phyloP scores from a whole-genome alignment of 2,797 vertebrate species.

The Enteromius radiatus region DNA sequence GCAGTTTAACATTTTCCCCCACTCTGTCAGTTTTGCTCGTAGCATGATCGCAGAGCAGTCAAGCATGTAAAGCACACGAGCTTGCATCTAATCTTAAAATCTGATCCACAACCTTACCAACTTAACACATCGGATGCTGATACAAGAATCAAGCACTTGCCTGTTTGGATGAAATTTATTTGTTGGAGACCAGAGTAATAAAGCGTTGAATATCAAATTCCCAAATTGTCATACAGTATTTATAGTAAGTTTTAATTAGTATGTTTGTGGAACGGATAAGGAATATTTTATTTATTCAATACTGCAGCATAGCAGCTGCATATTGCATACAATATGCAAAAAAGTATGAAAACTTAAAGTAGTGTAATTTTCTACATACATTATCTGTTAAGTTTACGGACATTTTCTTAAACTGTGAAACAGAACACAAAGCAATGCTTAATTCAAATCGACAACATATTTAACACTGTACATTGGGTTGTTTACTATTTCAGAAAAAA shows the following conservation, averaged over 20 bases:
- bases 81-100: not conserved
- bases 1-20: slow-evolving; percentile 5
- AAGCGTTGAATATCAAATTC: not conserved
- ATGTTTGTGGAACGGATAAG: not conserved
- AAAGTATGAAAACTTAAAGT: not conserved
- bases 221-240: not conserved
- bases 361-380: not conserved
- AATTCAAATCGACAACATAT: not conserved
- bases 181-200: not conserved
- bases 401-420: not conserved
- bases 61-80: not conserved
- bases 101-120: not conserved
- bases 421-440: not conserved
- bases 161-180: not conserved
- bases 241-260: not conserved
- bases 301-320: too few relatives aligned
- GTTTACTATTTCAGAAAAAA: not conserved
- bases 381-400: not conserved
- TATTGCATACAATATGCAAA: not conserved
- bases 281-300: not conserved
- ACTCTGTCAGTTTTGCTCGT: not conserved
- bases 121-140: not conserved
- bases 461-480: not conserved
- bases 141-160: not conserved
- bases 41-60: not conserved